Evolutionary conservation across 2,113 vertebrate genomes (phyloP), one percentile per base, ranked within the genome.

Genomic region (Romanogobio albipinnatus): DNA sequence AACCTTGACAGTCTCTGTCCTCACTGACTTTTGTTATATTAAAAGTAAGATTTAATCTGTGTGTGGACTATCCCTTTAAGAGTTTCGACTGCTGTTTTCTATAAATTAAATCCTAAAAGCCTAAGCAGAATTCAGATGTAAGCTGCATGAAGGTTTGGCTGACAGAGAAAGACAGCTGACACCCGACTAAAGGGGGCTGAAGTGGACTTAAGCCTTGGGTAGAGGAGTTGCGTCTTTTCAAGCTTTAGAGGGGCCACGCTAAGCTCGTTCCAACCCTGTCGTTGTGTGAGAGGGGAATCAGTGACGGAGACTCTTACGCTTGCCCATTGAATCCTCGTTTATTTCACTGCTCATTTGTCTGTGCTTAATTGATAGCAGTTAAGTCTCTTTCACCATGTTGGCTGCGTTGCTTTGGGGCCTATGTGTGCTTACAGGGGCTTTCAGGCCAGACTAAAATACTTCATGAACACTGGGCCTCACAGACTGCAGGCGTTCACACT

Each of bases 331-430:
- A 85, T 68, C 36, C 13, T 47, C 39, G 4, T 86, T 81, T 36
- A 86, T 81, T 86, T 88, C 88, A 64, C 83, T 80, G 76, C 64
- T 43, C 15, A 49, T 85, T 86, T 88, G 86, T 85, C 84, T 86
- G 81, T 56, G 39, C 76, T 71, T 79, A 86, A 92, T 89, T 87
- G 82, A 85, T 71, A 83, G 84, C 76, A 13, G 49, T 56, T 90
- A 83, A 89, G 83, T 85, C 64, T 84, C 47, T 81, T 81, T 89
- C 45, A 81, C 78, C 83, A 51, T 64, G 47, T 51, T 22, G 59
- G 66, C 84, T 74, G 84, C 43, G 66, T 68, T 49, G 82, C 84
- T 33, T 77, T 75, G 81, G 85, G 81, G 85, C 87, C 73, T 81
- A 68, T 68, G 13, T 9, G 74, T 68, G 76, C 43, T 36, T 14